Conservation (phyloP, 2,888 invertebrate species). For the Mylabris sibirica region DNA sequence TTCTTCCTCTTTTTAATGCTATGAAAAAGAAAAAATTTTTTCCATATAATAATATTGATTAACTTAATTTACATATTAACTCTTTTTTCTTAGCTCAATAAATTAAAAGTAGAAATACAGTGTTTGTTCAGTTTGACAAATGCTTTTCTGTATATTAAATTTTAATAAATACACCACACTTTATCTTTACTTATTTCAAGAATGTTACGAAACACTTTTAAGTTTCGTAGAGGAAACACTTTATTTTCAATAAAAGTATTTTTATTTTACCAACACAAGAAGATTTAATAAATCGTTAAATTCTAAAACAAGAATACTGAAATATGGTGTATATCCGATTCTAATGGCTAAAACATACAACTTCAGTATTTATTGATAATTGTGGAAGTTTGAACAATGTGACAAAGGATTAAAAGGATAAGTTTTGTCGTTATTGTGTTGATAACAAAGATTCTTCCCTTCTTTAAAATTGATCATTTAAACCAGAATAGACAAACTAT, state of each 20-base stretch:
- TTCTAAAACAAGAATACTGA: not conserved
- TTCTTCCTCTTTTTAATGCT: not conserved
- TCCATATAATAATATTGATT: not conserved
- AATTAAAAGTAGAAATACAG: not conserved
- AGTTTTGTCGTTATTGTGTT: too few species aligned
- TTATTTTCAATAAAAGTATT: not conserved
- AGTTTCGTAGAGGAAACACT: not conserved
- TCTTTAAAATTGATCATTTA: too few species aligned
- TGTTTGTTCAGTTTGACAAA: not conserved
- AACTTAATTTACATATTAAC: constrained; percentile 1
- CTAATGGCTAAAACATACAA: too few species aligned
- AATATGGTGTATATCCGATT: too few species aligned
- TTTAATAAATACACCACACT: not conserved
- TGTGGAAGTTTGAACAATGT: too few species aligned
- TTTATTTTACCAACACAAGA: not conserved
- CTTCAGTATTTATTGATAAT: too few species aligned
- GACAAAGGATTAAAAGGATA: too few species aligned
- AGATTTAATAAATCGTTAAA: not conserved
- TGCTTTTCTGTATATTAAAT: not conserved
- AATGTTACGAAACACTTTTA: not conserved
- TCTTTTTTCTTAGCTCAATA: not conserved
- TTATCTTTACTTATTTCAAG: not conserved
- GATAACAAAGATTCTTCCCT: too few species aligned
- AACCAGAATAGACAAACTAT: too few species aligned
- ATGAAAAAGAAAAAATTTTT: too few species aligned